phyloP scores from a whole-genome alignment of 2,113 vertebrate genomes.

The Arothron firmamentum region DNA sequence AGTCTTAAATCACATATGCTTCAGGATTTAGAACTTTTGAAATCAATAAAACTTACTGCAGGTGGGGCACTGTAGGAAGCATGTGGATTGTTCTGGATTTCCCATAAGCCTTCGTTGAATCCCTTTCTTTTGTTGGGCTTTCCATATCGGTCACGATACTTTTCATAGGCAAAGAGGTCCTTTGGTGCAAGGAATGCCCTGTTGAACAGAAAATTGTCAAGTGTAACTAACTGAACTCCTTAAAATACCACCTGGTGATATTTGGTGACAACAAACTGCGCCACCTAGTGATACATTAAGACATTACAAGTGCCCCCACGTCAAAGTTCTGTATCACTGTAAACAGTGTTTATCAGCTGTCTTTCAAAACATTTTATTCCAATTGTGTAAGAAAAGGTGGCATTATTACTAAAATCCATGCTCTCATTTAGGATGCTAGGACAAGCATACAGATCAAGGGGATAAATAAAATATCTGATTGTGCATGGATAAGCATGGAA shows the following conservation, averaged over 20 bases:
- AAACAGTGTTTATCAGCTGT: no score
- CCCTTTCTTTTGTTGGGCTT: constrained; percentile 99
- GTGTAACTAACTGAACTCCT: background rate
- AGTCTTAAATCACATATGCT: no score
- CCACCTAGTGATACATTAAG: constrained; percentile 47
- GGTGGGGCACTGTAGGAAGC: constrained; percentile 90
- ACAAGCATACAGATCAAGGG: background rate
- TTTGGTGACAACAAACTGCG: constrained; percentile 9
- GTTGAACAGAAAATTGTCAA: constrained; percentile 11
- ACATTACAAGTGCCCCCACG: constrained; percentile 34
- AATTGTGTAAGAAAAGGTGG: no score
- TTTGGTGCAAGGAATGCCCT: constrained; percentile 95
- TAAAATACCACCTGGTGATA: background rate
- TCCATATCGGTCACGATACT: constrained; percentile 91
- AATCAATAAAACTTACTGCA: constrained; percentile 77
- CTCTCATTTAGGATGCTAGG: background rate
- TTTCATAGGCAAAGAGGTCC: constrained; percentile 94
- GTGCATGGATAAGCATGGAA: background rate
- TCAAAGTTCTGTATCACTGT: constrained; percentile 13
- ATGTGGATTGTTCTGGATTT: constrained; percentile 98
- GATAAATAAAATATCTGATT: background rate
- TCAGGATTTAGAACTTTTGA: background rate
- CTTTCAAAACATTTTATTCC: no score
- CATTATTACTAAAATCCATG: background rate
- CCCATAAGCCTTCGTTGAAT: constrained; percentile 98